phyloP scores from a whole-genome alignment of 2,797 vertebrate genomes.

The Helarctos malayanus region DNA sequence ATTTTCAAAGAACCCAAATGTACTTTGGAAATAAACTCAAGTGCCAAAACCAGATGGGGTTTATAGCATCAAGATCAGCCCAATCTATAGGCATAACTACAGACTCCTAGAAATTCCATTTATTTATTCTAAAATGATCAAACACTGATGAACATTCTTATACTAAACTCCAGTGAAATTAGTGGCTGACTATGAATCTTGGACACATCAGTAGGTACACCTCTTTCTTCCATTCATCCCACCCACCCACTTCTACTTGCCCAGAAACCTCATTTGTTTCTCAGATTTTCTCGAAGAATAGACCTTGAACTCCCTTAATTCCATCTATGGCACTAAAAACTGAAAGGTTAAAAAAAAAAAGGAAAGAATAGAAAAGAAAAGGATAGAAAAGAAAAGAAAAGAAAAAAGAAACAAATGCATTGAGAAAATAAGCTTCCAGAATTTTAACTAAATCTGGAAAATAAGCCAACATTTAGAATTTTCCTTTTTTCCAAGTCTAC shows the following conservation, averaged over 20 bases:
- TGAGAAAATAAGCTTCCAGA: constrained; percentile 37
- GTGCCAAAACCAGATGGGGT: constrained; percentile 65
- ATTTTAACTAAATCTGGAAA: constrained; percentile 57
- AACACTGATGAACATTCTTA: not conserved
- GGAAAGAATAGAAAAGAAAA: not conserved
- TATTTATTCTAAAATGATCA: constrained; percentile 4
- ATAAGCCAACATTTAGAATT: constrained; percentile 55
- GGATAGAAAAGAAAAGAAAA: not conserved
- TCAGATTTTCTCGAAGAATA: not conserved
- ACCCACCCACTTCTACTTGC: not conserved
- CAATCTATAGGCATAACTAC: constrained; percentile 30
- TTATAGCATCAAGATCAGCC: constrained; percentile 29
- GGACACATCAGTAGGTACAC: not conserved
- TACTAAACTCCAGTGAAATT: not conserved
- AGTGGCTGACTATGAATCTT: not conserved
- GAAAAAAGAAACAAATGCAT: not conserved
- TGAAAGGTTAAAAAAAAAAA: not conserved
- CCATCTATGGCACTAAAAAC: not conserved
- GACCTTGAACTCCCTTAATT: not conserved
- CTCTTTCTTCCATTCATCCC: not conserved
- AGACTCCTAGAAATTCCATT: not conserved
- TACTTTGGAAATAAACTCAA: constrained; percentile 74
- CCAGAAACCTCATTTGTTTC: constrained; percentile 28
- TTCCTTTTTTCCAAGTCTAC: constrained; percentile 41
- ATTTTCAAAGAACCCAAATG: constrained; percentile 63